Percentiles rank a stretch among this genome's conserved stretches.
phyloP scores from a whole-genome alignment of 30 jellyfish, hydroid and myxozoan genomes.

The Catostylus mosaicus region DNA sequence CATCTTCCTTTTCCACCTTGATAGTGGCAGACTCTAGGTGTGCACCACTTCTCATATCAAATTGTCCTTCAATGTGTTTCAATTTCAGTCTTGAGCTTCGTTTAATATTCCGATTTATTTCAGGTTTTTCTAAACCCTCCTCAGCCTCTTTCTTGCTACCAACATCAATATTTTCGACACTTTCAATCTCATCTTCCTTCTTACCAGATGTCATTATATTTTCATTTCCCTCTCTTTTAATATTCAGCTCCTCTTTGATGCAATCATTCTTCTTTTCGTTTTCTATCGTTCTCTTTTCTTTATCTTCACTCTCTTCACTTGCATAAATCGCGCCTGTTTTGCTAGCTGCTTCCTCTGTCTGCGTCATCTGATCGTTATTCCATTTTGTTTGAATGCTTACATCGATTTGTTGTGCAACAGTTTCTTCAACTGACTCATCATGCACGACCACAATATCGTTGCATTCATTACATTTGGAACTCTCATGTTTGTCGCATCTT shows the following conservation, averaged over 20 bases:
- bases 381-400: no score
- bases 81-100: background rate
- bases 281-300: background rate
- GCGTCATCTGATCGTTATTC: slow-evolving; percentile 5
- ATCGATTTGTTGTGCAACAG: background rate
- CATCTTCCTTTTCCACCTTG: no score
- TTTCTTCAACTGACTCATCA: background rate
- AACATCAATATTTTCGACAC: background rate
- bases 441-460: background rate
- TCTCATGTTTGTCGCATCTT: slow-evolving; percentile 29
- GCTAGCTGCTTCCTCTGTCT: background rate
- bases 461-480: slow-evolving; percentile 25
- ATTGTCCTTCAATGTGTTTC: background rate
- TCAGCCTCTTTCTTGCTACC: background rate
- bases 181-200: slow-evolving; percentile 2
- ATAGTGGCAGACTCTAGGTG: no score
- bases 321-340: background rate
- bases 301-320: background rate
- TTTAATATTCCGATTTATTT: background rate
- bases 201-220: background rate
- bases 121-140: background rate
- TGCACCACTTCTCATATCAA: no score
- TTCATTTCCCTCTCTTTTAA: background rate
- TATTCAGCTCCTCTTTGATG: background rate
- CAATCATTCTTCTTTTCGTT: background rate